Percentiles rank a stretch among this genome's conserved stretches.
Conservation (phyloP, 2,888 invertebrate genomes). For the Itoplectis maculator region DNA sequence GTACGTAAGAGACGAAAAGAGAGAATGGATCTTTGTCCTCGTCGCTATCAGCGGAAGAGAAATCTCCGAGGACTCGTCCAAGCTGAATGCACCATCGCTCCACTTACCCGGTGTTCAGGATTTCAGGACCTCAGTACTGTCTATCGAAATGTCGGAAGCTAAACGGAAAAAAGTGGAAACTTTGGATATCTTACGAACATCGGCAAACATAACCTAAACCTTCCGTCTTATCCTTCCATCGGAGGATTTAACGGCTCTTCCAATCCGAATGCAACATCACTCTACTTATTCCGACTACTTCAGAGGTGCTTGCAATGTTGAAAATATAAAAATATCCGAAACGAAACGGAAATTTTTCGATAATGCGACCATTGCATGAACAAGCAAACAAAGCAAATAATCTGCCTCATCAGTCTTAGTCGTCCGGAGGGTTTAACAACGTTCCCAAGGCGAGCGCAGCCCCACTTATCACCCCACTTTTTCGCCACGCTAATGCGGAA, state of each 20-base stretch:
- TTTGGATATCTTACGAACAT: not conserved
- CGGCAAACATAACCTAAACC: not conserved
- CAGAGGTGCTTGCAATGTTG: not conserved
- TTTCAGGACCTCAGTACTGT: not conserved
- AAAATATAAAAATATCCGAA: not conserved
- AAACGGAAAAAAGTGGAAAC: not conserved
- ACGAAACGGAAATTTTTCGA: not conserved
- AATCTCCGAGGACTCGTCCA: slow-evolving; percentile 21
- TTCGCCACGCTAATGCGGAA: not conserved
- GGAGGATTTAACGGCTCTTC: slow-evolving; percentile 5
- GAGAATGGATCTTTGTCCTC: not conserved
- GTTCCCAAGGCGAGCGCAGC: not conserved
- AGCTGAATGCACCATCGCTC: not conserved
- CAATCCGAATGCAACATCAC: not conserved
- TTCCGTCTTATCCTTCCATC: not conserved
- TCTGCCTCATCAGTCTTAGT: not conserved
- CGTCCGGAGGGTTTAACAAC: not conserved
- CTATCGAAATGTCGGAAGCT: not conserved
- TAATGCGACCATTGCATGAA: not conserved
- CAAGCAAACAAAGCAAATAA: not conserved
- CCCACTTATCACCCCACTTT: not conserved
- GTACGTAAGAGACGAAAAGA: slow-evolving; percentile 3
- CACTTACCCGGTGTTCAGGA: not conserved
- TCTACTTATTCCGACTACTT: not conserved
- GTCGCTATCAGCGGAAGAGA: slow-evolving; percentile 21